Conservation (phyloP, 2,113 vertebrate species). For the Bubo scandiacus region DNA sequence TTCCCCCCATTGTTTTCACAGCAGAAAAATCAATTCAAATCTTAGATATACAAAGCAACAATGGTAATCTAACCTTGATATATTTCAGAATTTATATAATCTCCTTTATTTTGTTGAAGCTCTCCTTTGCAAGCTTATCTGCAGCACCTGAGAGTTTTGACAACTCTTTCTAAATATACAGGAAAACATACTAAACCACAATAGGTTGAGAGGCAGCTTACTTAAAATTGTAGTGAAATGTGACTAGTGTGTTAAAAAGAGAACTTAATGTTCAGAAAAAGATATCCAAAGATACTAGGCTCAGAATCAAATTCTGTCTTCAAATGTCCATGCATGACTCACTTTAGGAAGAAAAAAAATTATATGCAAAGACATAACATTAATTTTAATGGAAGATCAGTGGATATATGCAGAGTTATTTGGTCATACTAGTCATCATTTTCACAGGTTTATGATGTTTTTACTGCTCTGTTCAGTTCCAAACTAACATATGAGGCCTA, state of each 20-base stretch:
- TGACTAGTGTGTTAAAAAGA: constrained; percentile 28
- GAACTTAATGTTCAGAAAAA: not conserved
- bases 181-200: constrained; percentile 3
- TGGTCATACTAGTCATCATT: not conserved
- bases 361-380: not conserved
- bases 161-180: constrained; percentile 1
- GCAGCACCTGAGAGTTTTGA: constrained; percentile 28
- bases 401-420: not conserved
- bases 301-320: constrained; percentile 6
- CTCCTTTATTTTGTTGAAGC: constrained; percentile 7
- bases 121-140: constrained; percentile 21
- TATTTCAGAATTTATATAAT: not conserved
- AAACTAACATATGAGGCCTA: not conserved
- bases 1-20: constrained; percentile 28
- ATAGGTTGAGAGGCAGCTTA: not conserved
- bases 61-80: constrained; percentile 6
- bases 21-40: constrained; percentile 55
- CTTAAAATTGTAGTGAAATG: not conserved
- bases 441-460: not conserved
- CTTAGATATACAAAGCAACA: constrained; percentile 35
- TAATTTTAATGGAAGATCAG: not conserved
- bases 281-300: not conserved
- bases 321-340: not conserved
- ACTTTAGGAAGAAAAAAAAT: not conserved
- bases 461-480: not conserved